Conservation (phyloP, 2,888 invertebrate genomes). For the Tholera decimalis region DNA sequence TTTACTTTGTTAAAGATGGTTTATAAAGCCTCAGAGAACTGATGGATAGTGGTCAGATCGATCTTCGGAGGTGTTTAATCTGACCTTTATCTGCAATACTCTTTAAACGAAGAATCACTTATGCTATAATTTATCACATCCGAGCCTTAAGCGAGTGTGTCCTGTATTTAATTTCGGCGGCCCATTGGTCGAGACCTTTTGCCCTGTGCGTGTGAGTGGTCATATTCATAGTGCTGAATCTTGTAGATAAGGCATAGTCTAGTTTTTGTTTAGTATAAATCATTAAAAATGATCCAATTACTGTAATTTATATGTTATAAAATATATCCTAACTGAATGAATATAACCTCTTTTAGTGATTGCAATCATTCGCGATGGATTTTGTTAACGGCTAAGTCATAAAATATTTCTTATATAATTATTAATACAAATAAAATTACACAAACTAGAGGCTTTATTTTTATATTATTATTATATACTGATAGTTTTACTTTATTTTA, state of each 20-base stretch:
- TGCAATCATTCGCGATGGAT: not conserved
- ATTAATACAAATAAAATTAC: no score
- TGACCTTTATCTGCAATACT: constrained; percentile 63
- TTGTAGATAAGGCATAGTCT: not conserved
- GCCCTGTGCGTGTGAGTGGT: constrained; percentile 73
- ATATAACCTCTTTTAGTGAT: not conserved
- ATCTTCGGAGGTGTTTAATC: constrained; percentile 59
- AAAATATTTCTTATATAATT: not conserved
- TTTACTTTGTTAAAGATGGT: not conserved
- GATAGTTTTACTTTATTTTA: no score
- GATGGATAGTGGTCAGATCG: constrained; percentile 25
- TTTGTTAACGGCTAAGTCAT: not conserved
- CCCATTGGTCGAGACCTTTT: constrained; percentile 79
- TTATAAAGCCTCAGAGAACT: constrained; percentile 16
- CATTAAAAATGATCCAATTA: not conserved
- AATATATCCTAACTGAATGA: not conserved
- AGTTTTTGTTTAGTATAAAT: no score
- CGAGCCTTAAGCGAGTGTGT: constrained; percentile 84
- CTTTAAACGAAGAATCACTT: constrained; percentile 69
- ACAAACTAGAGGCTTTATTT: no score
- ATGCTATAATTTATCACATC: constrained; percentile 81
- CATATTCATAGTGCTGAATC: constrained; percentile 75
- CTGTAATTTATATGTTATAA: not conserved
- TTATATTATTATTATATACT: no score
- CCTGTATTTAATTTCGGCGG: constrained; percentile 87